Evolutionary conservation across 1,140 invertebrate species (phyloP).

Genomic region (Drosophila serrata): DNA sequence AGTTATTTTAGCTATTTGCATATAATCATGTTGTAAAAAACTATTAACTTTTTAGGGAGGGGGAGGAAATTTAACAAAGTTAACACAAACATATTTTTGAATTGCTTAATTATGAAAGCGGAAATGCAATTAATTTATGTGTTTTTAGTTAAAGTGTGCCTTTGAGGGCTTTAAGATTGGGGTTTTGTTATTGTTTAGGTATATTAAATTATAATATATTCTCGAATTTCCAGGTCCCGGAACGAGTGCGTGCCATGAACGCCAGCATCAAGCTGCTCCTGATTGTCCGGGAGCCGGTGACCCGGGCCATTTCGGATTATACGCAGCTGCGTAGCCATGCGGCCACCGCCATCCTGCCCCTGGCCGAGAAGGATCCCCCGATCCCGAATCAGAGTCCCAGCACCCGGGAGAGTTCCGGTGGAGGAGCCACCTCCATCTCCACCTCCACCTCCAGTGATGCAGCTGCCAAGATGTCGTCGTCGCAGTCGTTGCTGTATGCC

Average conservation of each 20-base stretch:
- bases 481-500: conserved; percentile 65
- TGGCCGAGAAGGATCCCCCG: conserved; percentile 60
- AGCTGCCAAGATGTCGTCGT: conserved; percentile 41
- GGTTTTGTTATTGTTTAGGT: not conserved
- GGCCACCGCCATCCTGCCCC: conserved; percentile 88
- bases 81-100: conserved; percentile 5
- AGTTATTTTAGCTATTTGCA: conserved; percentile 18
- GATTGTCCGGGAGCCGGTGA: conserved; percentile 98
- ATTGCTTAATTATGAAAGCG: conserved; percentile 11
- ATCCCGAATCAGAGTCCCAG: conserved; percentile 7
- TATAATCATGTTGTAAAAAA: conserved; percentile 15
- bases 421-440: conserved; percentile 23
- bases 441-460: conserved; percentile 41
- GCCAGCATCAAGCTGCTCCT: conserved; percentile 95
- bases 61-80: not conserved
- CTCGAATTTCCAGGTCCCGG: conserved; percentile 88
- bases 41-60: not conserved
- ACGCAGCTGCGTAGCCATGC: conserved; percentile 94
- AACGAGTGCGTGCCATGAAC: conserved; percentile 97
- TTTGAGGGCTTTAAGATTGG: not conserved
- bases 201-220: not conserved
- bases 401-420: conserved; percentile 35
- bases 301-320: conserved; percentile 98
- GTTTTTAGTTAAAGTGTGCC: not conserved
- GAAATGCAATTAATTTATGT: conserved; percentile 6